Percentiles rank a stretch among this genome's conserved stretches.
These are phyloP conservation scores for Sphenopsis melanotis DNA, from an alignment of 2,797 vertebrate species.

Conservation along the genomic window DNA sequence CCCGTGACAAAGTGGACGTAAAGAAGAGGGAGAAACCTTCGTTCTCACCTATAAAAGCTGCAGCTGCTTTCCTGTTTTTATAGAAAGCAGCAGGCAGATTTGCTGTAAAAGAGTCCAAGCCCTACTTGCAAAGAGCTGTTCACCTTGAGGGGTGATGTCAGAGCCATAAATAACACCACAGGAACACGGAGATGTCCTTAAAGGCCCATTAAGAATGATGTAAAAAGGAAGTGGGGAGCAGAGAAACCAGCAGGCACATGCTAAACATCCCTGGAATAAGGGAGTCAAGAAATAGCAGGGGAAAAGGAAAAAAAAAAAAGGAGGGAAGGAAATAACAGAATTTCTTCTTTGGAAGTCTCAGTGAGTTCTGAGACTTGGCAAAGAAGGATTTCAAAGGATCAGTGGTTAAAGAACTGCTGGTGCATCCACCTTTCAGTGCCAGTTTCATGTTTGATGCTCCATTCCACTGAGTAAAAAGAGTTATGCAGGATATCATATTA, in stretches of 20 bases:
- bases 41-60: constrained; percentile 57
- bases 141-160: constrained; percentile 62
- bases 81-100: constrained; percentile 53
- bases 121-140: not conserved
- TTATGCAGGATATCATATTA: not conserved
- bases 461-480: not conserved
- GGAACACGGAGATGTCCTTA: constrained; percentile 29
- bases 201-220: constrained; percentile 35
- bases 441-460: not conserved
- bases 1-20: not conserved
- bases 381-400: not conserved
- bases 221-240: constrained; percentile 40
- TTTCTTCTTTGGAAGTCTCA: not conserved
- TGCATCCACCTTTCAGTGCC: not conserved
- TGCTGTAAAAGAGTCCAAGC: constrained; percentile 22
- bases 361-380: not conserved
- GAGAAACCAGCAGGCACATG: not conserved
- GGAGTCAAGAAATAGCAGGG: not conserved
- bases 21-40: constrained; percentile 22
- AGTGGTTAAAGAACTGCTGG: not conserved
- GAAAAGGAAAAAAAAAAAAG: too few species aligned
- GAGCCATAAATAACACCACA: constrained; percentile 34
- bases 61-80: constrained; percentile 70
- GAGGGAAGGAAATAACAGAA: not conserved
- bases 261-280: not conserved